Evolutionary conservation across 1,140 invertebrate species (phyloP), one percentile per base, ranked within the genome.

Genomic region (Ganaspis sp.): DNA sequence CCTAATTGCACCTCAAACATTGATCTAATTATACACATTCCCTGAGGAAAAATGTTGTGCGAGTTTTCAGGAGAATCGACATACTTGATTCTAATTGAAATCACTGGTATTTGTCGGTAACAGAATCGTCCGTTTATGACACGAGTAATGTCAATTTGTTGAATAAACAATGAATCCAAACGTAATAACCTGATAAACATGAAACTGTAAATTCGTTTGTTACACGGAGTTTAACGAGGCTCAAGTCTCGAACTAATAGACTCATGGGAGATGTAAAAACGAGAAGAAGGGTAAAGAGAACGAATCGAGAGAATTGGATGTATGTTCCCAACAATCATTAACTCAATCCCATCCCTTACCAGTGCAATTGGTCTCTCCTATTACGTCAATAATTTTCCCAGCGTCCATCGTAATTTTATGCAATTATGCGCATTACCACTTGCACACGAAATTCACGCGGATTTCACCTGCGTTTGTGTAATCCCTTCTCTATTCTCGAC

Each of bases 361-460:
- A 5, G n/a, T 64, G 26, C 4, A 26, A 64, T 29, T 64, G 58
- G 26, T 64, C 23, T 9, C 21, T 64, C 26, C 23, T 29, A 64
- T 26, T 29, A 11, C 58, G 58, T 29, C 58, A 64, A 64, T 64
- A 64, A 64, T 64, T 64, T 64, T 64, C 21, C 54, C 54, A 64
- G 21, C 54, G 58, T 64, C 11, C 58, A 64, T 64, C 23, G 58
- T 64, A 64, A 64, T 64, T 64, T 64, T 64, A 64, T 64, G 58
- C 58, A 64, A 64, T 64, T 64, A 64, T 64, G 58, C 58, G 12
- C 23, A 64, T 64, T 64, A 64, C 58, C 58, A 21, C 58, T 64
- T 64, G 23, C 58, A 29, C 58, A 4, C 58, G 9, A n/a, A 64
- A 64, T 64, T 29, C 58, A 64, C 58, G 23, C 15, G 58, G 58